Evolutionary conservation across 2,113 vertebrate species (phyloP), one percentile per base, ranked within the genome.

Genomic region (Coreoperca whiteheadi): DNA sequence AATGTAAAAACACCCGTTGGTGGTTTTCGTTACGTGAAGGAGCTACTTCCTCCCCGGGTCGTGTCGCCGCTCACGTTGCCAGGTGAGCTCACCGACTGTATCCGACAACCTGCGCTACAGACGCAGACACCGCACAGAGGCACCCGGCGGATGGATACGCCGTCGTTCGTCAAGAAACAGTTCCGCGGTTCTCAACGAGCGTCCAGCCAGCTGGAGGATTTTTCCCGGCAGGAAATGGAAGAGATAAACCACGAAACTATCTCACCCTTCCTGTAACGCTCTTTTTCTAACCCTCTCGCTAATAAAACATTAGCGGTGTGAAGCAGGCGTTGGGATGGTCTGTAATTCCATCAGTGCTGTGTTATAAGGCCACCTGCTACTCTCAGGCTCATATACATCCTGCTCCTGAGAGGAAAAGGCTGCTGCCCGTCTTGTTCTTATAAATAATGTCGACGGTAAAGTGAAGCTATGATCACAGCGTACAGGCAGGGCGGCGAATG

Each of bases 371-470:
- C 6, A 32, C 39, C n/a, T 61, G 60, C 69, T 60, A 18, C 74
- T 74, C 81, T 81, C 65, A 37, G 60, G 8, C 81, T 87, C 88
- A 61, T 83, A 87, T 83, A 87, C 87, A 88, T 91, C 90, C 88
- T 79, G 86, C 59, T 87, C 77, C 81, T 90, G 15, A 18, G 71
- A 90, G 88, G 88, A 92, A 89, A 79, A 74, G 80, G 85, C 87
- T 60, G 77, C 91, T 90, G 85, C 90, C 86, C 54, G 43, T 85
- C 86, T 70, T n/a, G 21, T 63, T 84, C 90, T 85, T 90, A 90
- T 90, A 90, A 92, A 90, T 90, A 89, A 92, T 79, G 85, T 78
- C 23, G 78, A 68, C 41, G 78, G 18, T 82, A 90, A 89, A 92
- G 88, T 89, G 89, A 89, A 92, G 88, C n/a, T n/a, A n/a, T n/a